phyloP scores from a whole-genome alignment of 2,888 invertebrate genomes.

The Polydrusus tereticollis region DNA sequence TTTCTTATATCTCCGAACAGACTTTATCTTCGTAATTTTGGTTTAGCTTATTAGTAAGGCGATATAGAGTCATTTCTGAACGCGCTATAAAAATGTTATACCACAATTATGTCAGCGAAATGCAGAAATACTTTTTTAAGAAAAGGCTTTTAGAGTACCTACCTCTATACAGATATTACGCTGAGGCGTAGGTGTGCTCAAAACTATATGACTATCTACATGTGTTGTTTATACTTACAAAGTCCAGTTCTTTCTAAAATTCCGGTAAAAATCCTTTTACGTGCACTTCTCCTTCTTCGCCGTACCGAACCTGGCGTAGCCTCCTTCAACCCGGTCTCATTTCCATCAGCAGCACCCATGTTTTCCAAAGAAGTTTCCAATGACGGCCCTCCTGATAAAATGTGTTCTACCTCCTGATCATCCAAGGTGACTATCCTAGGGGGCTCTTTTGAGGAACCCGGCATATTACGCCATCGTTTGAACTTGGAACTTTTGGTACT shows the following conservation, averaged over 20 bases:
- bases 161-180: too few species aligned
- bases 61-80: too few species aligned
- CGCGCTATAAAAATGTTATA: too few species aligned
- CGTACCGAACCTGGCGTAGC: background rate
- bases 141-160: too few species aligned
- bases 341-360: background rate
- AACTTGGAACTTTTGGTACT: background rate
- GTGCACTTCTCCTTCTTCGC: background rate
- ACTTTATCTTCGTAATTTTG: too few species aligned
- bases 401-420: background rate
- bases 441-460: background rate
- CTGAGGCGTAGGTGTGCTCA: too few species aligned
- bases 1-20: too few species aligned
- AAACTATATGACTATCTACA: too few species aligned
- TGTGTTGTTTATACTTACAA: constrained; percentile 11
- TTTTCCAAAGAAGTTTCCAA: background rate
- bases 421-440: background rate
- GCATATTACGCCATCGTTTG: background rate
- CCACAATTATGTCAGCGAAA: too few species aligned
- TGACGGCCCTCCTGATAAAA: background rate
- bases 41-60: too few species aligned
- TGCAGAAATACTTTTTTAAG: too few species aligned
- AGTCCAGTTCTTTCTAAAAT: background rate
- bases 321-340: background rate
- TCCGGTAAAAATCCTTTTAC: background rate